Conservation (phyloP, 1,140 invertebrate genomes). For the Calephelis virginiensis region DNA sequence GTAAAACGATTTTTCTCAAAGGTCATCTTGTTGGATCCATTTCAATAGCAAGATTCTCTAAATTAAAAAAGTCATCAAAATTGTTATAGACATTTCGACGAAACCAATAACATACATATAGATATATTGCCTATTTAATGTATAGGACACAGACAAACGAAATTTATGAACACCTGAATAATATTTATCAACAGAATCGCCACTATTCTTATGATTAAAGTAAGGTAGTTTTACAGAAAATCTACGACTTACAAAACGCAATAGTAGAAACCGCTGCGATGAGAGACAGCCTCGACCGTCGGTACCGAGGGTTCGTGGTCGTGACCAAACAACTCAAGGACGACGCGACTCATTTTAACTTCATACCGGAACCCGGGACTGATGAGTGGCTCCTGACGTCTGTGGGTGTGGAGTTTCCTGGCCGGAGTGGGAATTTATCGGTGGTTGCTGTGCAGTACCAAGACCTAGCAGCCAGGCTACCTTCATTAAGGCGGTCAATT, state of each 20-base stretch:
- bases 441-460: slow-evolving; percentile 57
- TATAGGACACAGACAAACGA: too few species aligned
- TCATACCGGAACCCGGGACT: slow-evolving; percentile 33
- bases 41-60: too few species aligned
- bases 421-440: slow-evolving; percentile 48
- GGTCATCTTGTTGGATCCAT: too few species aligned
- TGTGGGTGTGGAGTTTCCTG: slow-evolving; percentile 53
- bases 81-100: too few species aligned
- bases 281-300: slow-evolving; percentile 45
- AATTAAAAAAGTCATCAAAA: too few species aligned
- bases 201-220: neutral
- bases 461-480: slow-evolving; percentile 55
- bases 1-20: too few species aligned
- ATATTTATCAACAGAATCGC: neutral
- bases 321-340: slow-evolving; percentile 48
- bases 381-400: slow-evolving; percentile 60
- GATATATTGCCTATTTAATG: too few species aligned
- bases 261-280: slow-evolving; percentile 55
- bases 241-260: slow-evolving; percentile 68
- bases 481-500: slow-evolving; percentile 58
- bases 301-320: slow-evolving; percentile 52
- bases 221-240: slow-evolving; percentile 52
- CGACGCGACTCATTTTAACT: slow-evolving; percentile 55
- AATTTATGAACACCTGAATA: too few species aligned
- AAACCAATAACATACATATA: too few species aligned